phyloP scores from a whole-genome alignment of 2,888 invertebrate species.

The Amitus sp. region DNA sequence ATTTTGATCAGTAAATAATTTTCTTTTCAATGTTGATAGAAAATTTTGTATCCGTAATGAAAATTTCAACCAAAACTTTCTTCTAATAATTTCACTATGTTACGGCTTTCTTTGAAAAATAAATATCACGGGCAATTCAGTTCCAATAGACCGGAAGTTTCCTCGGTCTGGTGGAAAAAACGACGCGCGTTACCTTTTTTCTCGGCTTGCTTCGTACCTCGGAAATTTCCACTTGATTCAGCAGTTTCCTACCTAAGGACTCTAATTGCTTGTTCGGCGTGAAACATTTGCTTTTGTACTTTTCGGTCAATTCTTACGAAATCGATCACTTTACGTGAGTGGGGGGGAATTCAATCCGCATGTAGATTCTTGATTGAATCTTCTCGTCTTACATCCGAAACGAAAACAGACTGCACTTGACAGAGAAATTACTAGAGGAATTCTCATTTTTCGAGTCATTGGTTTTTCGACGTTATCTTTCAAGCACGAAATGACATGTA shows the following conservation, averaged over 20 bases:
- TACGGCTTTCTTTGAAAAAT: no score
- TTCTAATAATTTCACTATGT: no score
- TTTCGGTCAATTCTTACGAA: not conserved
- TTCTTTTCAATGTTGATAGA: no score
- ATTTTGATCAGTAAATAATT: no score
- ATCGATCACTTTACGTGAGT: not conserved
- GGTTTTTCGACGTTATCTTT: not conserved
- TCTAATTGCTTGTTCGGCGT: not conserved
- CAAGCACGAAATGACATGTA: not conserved
- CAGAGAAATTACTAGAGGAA: conserved; percentile 25
- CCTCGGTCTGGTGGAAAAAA: not conserved
- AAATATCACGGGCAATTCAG: not conserved
- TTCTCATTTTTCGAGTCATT: conserved; percentile 26
- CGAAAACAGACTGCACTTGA: conserved; percentile 21
- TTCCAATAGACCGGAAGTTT: not conserved
- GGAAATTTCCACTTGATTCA: not conserved
- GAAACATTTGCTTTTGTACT: not conserved
- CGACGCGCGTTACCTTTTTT: not conserved
- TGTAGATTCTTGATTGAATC: conserved; percentile 12
- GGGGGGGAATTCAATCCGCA: conserved; percentile 5
- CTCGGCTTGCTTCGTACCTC: no score
- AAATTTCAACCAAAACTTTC: no score
- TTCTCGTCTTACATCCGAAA: conserved; percentile 19
- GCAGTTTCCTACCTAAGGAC: not conserved
- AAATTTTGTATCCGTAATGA: not conserved